Base-by-base conservation (phyloP, 2,113 vertebrate species). In the Syngnathoides biaculeatus region DNA sequence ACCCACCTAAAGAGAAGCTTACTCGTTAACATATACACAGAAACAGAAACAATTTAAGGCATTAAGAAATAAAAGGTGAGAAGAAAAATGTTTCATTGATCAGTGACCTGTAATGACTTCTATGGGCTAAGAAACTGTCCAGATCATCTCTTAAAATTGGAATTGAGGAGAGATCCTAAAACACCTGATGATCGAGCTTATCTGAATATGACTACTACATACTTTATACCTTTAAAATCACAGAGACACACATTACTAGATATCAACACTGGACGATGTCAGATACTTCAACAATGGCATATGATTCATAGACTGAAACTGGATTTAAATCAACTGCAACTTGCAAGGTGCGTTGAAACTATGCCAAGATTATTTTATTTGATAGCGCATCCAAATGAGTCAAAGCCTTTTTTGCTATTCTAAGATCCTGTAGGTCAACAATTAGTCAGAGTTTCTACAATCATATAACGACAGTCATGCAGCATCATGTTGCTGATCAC, bases 391-490 rank as follows among this genome's bases (percentile, higher is more conserved):
- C 17, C 2, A 12, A 60, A 13, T 60, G 35, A 27, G 55, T 30
- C 24, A 47, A 15, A 40, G 20, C 2, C 57, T 3, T 20, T 7
- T n/a, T 60, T n/a, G 9, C 19, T 13, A 12, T 40, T 60, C 10
- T 14, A n/a, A 38, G 17, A 38, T 19, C n/a, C 30, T 35, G 30
- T 35, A 5, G 50, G 20, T 52, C 64, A 67, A 30, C 26, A 40
- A 20, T 24, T 15, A 48, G 52, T 68, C 74, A 68, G 11, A 43
- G 7, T 40, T 39, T 17, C 17, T 38, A 8, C 9, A 47, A 13
- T 3, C 20, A 65, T 56, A 42, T 27, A 14, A 56, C 65, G 61
- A 71, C 67, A 26, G 45, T 60, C 52, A 63, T 69, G 75, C 57
- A 47, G 65, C 30, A 1, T 71, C 65, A 56, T 26, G 45, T 75